Base-by-base conservation (phyloP, 2,888 invertebrate genomes). In the Meteorus colon region DNA sequence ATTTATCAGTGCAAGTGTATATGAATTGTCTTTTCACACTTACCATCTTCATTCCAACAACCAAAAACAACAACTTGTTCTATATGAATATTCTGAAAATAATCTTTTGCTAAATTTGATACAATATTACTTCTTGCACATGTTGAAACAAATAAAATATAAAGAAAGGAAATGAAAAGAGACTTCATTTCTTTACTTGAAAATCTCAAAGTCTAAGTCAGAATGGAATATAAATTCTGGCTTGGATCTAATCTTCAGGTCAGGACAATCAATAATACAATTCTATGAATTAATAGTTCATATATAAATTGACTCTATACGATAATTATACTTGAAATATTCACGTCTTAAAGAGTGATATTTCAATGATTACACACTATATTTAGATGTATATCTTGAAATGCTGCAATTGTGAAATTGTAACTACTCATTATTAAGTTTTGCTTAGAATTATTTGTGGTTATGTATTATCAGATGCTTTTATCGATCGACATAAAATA, bases 1-100 rank as follows among this genome's bases (percentile, higher is more conserved):
- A 34, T n/a, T 8, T 41, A 27, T 51, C 59, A 45, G 34, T 12
- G n/a, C 24, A 10, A 68, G 37, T 45, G 8, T 65, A n/a, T 48
- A n/a, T n/a, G 3, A 48, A 48, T 34, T 34, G 0, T 14, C 34
- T 29, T 37, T 29, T n/a, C 1, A 63, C 14, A 66, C 70, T 45
- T 59, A 80, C 79, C 77, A 51, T 77, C 12, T 14, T 29, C 8
- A 41, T 76, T 27, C 77, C 78, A 77, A 65, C 80, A 80, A 14
- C 75, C 79, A 60, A 80, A 80, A 55, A 71, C 55, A n/a, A 79
- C 79, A 34, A 78, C 31, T 51, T 79, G 77, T 34, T 71, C 41
- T 14, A 78, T 59, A 10, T 48, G 27, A 31, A 70, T 29, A 16
- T 78, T 37, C 2, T 6, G 27, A 68, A 79, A 80, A 68, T 78